These are phyloP conservation scores for Sinohyriopsis cumingii DNA, from an alignment of 2,888 invertebrate genomes.

Conservation along the genomic window DNA sequence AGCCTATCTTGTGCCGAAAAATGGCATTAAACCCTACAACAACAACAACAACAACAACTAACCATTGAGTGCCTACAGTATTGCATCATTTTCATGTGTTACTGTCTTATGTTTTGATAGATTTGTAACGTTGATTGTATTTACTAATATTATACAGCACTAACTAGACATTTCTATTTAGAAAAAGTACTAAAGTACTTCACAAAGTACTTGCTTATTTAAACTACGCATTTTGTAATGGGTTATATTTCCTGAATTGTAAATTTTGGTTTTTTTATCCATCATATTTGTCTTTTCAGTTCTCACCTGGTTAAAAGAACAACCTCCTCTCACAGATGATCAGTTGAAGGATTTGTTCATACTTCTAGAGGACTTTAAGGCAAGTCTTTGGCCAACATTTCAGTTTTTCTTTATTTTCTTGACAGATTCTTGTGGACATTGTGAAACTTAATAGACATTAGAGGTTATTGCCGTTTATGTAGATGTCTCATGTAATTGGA, in stretches of 20 bases:
- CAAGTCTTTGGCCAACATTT: conserved; percentile 23
- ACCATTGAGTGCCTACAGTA: too few species aligned
- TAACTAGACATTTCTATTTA: too few species aligned
- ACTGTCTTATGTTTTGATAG: too few species aligned
- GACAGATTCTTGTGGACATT: too few species aligned
- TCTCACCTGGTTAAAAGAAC: conserved; percentile 62
- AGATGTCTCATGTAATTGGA: not conserved
- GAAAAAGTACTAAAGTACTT: not conserved
- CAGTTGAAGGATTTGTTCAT: conserved; percentile 81
- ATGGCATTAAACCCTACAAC: too few species aligned
- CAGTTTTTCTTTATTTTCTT: not conserved
- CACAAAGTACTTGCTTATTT: not conserved
- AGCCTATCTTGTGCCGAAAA: too few species aligned
- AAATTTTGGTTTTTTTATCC: not conserved
- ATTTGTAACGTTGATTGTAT: too few species aligned
- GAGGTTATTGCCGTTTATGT: not conserved
- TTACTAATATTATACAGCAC: too few species aligned
- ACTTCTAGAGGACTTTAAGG: conserved; percentile 81
- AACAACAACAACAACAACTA: too few species aligned
- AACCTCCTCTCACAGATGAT: conserved; percentile 75
- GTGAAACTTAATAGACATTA: not conserved
- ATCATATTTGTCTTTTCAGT: conserved; percentile 39
- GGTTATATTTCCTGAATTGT: not conserved
- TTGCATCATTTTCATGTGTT: too few species aligned
- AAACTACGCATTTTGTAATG: not conserved